Evolutionary conservation across 2,797 vertebrate genomes (phyloP), one percentile per base, ranked within the genome.

Genomic region (Dermochelys coriacea): DNA sequence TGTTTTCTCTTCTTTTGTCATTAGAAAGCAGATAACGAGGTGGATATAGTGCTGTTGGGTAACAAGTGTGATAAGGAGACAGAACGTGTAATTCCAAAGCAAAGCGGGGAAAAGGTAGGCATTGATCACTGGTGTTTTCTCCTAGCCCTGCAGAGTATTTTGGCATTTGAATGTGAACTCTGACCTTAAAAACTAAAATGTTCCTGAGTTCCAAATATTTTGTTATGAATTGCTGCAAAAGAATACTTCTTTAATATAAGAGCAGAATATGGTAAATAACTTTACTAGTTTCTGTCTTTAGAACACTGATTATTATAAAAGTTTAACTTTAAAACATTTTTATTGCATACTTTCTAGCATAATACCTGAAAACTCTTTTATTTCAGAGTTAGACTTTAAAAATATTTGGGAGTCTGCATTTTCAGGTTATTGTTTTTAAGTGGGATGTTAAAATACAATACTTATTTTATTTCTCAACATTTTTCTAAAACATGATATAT

Each of bases 41-140:
- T 98, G 87, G 98, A 98, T 49, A 49, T 98, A 90, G 87, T 98
- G 96, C 96, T 98, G 94, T 89, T 98, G 96, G 98, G 98, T 90
- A 98, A 98, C 97, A 98, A 98, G 95, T 98, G 98, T 89, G 98
- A 98, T 97, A 98, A 97, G 95, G 97, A 98, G 89, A 93, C 96
- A 86, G 97, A 98, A 97, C 98, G 98, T 86, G 96, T 97, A 59
- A 95, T 98, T 96, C 96, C 98, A 93, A 98, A 98, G 93, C 93
- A 97, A 80, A 97, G 87, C 95, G 98, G 98, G 91, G 98, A 98
- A 97, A 98, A 98, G 98, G 98, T 98, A 98, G 87, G 91, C 89
- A 87, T 55, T 85, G 85, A 84, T 94, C 61, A 92, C 8, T 55
- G 52, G 29, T 84, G 61, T 31, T 95, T 95, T 93, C 61, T 93